These are phyloP conservation scores for Oreotrochilus melanogaster DNA, from an alignment of 2,113 vertebrate genomes.

Conservation along the genomic window DNA sequence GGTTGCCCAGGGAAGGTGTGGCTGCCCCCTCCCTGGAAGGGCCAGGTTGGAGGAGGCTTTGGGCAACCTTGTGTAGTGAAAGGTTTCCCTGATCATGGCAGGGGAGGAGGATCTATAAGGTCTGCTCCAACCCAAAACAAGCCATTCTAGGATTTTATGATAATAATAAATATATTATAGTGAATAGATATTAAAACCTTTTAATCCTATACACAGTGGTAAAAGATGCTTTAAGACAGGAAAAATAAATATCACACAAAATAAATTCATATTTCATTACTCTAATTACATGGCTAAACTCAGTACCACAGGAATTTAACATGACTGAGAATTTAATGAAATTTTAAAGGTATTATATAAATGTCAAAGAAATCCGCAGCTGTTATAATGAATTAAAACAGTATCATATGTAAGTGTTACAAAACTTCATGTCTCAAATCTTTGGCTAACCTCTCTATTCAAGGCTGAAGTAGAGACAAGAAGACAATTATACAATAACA, in stretches of 20 bases:
- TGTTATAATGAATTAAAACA: background rate
- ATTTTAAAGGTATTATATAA: background rate
- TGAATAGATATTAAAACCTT: rapidly evolving
- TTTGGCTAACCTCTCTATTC: background rate
- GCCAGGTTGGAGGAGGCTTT: no score
- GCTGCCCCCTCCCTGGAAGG: no score
- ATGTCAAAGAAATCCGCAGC: background rate
- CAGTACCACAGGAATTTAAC: background rate
- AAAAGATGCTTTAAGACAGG: background rate
- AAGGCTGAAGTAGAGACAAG: background rate
- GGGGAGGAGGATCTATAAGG: no score
- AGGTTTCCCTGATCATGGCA: no score
- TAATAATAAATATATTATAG: background rate
- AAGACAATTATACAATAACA: background rate
- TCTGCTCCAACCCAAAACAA: no score
- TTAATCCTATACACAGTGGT: background rate
- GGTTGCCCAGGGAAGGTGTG: no score
- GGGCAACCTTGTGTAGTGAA: no score
- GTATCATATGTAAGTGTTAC: background rate
- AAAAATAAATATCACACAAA: background rate
- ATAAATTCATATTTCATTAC: background rate
- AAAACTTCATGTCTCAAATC: background rate
- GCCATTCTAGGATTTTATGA: no score
- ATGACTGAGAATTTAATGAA: background rate
- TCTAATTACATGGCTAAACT: background rate